Percentiles rank a stretch among this genome's conserved stretches.
These are phyloP conservation scores for Helicoverpa zea DNA, from an alignment of 1,140 invertebrate species.

Conservation along the genomic window DNA sequence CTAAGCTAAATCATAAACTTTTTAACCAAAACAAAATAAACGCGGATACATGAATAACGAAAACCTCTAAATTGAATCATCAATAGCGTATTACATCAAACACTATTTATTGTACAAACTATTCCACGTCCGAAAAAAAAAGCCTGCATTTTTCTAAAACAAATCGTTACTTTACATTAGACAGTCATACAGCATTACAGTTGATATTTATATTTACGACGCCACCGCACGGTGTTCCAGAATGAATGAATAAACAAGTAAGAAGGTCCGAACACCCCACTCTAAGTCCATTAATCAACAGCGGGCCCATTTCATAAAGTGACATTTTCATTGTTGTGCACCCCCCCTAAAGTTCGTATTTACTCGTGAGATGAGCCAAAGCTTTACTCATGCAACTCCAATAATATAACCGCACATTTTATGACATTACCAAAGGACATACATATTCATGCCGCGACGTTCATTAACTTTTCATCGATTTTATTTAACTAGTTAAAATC, in stretches of 20 bases:
- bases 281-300: constrained; percentile 81
- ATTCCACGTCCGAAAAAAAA: neutral
- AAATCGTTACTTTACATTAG: constrained; percentile 41
- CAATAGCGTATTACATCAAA: neutral
- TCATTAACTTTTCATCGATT: constrained; percentile 38
- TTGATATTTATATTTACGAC: constrained; percentile 66
- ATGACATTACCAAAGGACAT: constrained; percentile 32
- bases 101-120: neutral
- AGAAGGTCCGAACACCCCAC: constrained; percentile 71
- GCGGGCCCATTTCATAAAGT: constrained; percentile 80
- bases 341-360: constrained; percentile 74
- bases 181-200: constrained; percentile 39
- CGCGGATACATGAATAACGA: neutral
- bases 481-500: constrained; percentile 16
- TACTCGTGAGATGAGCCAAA: constrained; percentile 61
- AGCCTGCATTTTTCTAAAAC: constrained; percentile 10
- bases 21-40: neutral
- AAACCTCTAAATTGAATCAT: neutral
- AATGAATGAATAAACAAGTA: constrained; percentile 75
- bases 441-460: constrained; percentile 26
- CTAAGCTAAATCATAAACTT: constrained; percentile 6
- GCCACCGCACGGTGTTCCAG: constrained; percentile 57
- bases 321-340: constrained; percentile 82
- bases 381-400: constrained; percentile 59
- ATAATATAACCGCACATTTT: constrained; percentile 69